phyloP scores from a whole-genome alignment of 2,113 vertebrate species.

The Etia nguti region DNA sequence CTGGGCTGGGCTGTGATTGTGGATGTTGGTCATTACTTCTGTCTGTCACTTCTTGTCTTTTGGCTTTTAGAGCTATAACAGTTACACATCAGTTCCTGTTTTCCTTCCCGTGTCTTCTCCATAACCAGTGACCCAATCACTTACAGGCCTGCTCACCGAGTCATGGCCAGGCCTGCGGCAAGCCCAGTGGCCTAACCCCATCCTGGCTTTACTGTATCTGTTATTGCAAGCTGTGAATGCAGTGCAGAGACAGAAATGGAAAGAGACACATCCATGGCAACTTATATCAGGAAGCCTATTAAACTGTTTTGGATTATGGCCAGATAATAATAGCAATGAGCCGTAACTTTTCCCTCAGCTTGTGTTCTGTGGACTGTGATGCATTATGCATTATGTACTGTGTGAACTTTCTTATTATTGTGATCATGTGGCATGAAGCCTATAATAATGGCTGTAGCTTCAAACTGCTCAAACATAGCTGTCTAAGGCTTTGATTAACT shows the following conservation, averaged over 20 bases:
- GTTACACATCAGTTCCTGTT: constrained; percentile 21
- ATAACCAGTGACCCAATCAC: constrained; percentile 19
- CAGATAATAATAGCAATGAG: constrained; percentile 53
- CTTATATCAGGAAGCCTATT: constrained; percentile 37
- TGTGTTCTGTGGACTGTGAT: constrained; percentile 39
- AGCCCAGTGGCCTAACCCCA: constrained; percentile 3
- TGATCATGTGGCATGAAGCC: constrained; percentile 56
- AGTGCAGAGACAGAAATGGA: background rate
- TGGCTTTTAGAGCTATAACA: background rate
- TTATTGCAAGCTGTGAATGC: background rate
- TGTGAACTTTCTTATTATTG: constrained; percentile 48
- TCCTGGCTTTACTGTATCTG: constrained; percentile 32
- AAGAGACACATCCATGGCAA: constrained; percentile 22
- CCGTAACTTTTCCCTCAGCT: constrained; percentile 36
- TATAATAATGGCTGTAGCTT: constrained; percentile 38
- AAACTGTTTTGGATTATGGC: constrained; percentile 48
- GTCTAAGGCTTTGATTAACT: constrained; percentile 46
- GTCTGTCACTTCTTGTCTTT: background rate
- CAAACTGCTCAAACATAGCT: constrained; percentile 4
- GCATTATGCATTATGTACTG: constrained; percentile 48
- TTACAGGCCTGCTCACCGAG: background rate
- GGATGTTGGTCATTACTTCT: background rate
- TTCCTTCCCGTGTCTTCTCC: constrained; percentile 25
- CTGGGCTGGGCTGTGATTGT: background rate
- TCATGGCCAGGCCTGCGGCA: background rate